These are phyloP conservation scores for Brachyptera putata DNA, from an alignment of 2,888 invertebrate species.

Conservation along the genomic window DNA sequence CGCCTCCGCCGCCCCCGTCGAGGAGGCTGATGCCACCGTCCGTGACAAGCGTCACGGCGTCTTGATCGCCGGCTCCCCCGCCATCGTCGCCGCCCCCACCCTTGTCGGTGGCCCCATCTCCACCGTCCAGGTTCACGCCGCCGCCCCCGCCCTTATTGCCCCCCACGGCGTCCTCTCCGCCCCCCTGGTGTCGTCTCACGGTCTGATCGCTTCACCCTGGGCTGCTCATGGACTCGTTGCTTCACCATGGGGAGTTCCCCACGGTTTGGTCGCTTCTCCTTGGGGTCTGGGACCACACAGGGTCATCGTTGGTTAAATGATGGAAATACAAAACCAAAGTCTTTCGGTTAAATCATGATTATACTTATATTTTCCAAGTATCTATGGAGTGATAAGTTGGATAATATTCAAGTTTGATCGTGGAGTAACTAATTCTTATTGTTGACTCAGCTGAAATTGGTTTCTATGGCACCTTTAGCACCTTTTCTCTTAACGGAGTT, in stretches of 20 bases:
- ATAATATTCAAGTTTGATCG: too few species aligned
- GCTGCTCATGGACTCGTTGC: not conserved
- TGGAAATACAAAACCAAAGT: too few species aligned
- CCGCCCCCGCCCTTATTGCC: conserved; percentile 13
- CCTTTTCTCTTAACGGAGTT: too few species aligned
- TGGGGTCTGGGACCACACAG: not conserved
- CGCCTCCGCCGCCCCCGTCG: conserved; percentile 6
- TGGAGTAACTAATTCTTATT: too few species aligned
- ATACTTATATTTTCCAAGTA: too few species aligned
- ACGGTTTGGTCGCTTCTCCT: not conserved
- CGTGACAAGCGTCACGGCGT: conserved; percentile 26
- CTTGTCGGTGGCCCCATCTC: conserved; percentile 2
- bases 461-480: too few species aligned
- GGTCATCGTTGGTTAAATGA: conserved; percentile 8
- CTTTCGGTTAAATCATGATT: too few species aligned
- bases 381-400: too few species aligned
- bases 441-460: not conserved
- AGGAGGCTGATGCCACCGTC: conserved; percentile 12
- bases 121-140: not conserved
- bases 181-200: not conserved
- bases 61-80: conserved; percentile 4
- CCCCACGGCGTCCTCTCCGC: not conserved
- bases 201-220: conserved; percentile 2
- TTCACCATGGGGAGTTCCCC: not conserved
- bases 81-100: conserved; percentile 1